phyloP scores from a whole-genome alignment of 1,140 invertebrate species.

The Drosophila carrolli region DNA sequence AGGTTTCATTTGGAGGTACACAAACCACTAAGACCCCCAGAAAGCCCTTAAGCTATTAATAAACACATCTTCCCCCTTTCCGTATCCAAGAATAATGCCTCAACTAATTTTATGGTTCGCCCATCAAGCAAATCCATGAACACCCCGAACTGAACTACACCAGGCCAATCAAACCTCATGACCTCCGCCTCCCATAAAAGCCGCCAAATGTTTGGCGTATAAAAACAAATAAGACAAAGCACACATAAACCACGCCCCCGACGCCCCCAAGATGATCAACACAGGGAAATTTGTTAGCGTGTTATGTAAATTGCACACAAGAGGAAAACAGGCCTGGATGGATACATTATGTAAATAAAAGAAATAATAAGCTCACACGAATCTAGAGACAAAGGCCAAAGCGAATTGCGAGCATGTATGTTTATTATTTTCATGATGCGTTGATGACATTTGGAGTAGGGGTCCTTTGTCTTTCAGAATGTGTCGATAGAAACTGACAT shows the following conservation, averaged over 20 bases:
- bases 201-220: conserved; percentile 51
- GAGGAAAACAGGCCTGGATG: conserved; percentile 55
- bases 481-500: conserved; percentile 6
- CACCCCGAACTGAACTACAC: conserved; percentile 58
- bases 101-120: conserved; percentile 70
- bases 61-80: conserved; percentile 39
- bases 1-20: conserved; percentile 6
- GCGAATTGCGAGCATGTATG: conserved; percentile 23
- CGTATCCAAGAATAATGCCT: conserved; percentile 4
- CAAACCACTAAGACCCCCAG: conserved; percentile 20
- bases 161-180: conserved; percentile 74
- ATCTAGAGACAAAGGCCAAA: conserved; percentile 24
- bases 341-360: conserved; percentile 80
- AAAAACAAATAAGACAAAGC: conserved; percentile 81
- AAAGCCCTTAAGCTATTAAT: conserved; percentile 67
- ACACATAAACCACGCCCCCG: conserved; percentile 67
- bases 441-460: conserved; percentile 65
- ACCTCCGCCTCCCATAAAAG: conserved; percentile 46
- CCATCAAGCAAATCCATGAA: conserved; percentile 53
- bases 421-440: conserved; percentile 76
- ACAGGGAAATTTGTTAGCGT: conserved; percentile 72
- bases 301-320: conserved; percentile 81
- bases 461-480: conserved; percentile 12
- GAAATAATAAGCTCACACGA: conserved; percentile 69
- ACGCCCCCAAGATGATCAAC: conserved; percentile 48